These are phyloP conservation scores for Arvicanthis niloticus DNA, from an alignment of 2,113 vertebrate genomes.

Conservation along the genomic window DNA sequence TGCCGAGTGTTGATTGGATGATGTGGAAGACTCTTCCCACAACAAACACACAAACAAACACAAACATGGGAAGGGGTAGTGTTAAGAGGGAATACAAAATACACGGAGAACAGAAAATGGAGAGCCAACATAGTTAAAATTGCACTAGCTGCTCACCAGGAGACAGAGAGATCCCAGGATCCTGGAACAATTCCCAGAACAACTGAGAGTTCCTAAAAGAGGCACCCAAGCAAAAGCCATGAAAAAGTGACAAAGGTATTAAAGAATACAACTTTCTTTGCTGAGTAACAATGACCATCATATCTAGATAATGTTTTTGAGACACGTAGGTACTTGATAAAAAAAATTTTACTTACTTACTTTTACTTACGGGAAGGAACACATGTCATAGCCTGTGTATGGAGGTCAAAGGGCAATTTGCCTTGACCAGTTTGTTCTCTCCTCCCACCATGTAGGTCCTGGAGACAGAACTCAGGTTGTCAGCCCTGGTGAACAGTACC, in stretches of 20 bases:
- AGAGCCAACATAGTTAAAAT: neutral
- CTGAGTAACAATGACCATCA: neutral
- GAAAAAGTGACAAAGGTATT: neutral
- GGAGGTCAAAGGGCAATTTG: neutral
- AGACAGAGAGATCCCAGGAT: neutral
- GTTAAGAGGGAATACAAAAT: neutral
- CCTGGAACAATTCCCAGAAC: neutral
- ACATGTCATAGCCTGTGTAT: neutral
- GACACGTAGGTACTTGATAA: neutral
- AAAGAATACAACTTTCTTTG: neutral
- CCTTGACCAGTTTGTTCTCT: neutral
- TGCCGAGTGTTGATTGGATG: neutral
- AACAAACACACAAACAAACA: neutral
- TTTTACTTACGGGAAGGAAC: neutral
- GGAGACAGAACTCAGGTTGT: neutral
- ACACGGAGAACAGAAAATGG: neutral
- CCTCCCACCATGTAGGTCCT: neutral
- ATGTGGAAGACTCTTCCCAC: neutral
- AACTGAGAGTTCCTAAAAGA: neutral
- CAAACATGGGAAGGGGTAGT: neutral
- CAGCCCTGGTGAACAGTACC: neutral
- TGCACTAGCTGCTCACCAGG: neutral
- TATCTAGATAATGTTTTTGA: neutral
- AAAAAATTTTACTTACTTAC: no score
- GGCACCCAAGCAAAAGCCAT: neutral